Evolutionary conservation across 2,888 invertebrate species (phyloP), one percentile per base, ranked within the genome.

Genomic region (Yponomeuta plumbellus): DNA sequence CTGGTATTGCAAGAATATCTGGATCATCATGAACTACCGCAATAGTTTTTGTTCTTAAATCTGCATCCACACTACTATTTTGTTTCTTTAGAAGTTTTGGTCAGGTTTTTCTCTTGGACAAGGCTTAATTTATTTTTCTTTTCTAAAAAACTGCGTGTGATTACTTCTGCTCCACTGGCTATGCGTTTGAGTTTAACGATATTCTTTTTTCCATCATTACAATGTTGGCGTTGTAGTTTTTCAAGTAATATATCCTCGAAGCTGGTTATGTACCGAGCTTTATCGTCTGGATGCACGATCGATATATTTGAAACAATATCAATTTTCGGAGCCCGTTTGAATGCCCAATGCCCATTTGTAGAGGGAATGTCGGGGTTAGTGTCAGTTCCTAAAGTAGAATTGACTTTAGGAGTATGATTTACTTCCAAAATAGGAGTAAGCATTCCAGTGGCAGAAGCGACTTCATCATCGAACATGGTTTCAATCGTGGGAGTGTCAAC

Each of bases 131-230:
- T 58, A 11, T 20, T 58, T 58, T 58, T 58, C 21, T 58, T 58
- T 58, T 58, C 22, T 58, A 22, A 21, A 58, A 58, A 58, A 20
- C 22, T 58, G 22, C 22, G 20, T 58, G 58, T 58, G 58, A 58
- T 58, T 21, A 58, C 58, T 58, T 58, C 58, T 20, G 58, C 58
- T 21, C 58, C 58, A 58, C 58, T 22, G 22, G 58, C 21, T 58
- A 22, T 58, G 58, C 21, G 58, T 58, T 58, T 58, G 20, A 20
- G 58, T 58, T 58, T 58, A 58, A 52, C 44, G 44, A 52, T 52
- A 52, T 52, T 52, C 44, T 52, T 52, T 52, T 52, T 52, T 52
- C 44, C 44, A 52, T 52, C 44, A 52, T 52, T 52, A 52, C 44
- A 52, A 52, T 52, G 44, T 17, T 52, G 44, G 44, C 44, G 44